Evolutionary conservation across 64 coral and sea anemone genomes (phyloP), one percentile per base, ranked within the genome.

Genomic region (Trachythela sp.): DNA sequence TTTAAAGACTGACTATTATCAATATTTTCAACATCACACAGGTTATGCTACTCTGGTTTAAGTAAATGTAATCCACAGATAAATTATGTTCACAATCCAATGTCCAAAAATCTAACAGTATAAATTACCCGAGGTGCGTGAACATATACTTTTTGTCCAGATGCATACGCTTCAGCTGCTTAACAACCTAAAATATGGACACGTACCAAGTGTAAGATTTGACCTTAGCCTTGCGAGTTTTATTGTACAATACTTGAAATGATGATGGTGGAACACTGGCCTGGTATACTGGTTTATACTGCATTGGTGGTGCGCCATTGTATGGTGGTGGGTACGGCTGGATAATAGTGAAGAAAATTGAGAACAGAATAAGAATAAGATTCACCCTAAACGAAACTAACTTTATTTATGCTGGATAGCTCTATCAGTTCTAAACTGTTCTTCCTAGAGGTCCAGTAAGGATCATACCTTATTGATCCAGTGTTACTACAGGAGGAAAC

Each of bases 91-190:
- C 13, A n/a, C 15, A n/a, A 77, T 1, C 13, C 33, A 38, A 15
- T 2, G n/a, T n/a, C n/a, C n/a, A n/a, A n/a, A n/a, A n/a, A 34
- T 36, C 8, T 5, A 38, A 14, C 0, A 2, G 15, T 34, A 34
- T 17, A 80, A 13, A 80, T 35, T 80, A 37, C 75, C 75, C 35
- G 75, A 29, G 31, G 75, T 9, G 75, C 75, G 6, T n/a, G 75
- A 39, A 80, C 75, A 80, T 80, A 80, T n/a, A 80, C 75, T 34
- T 80, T 80, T 80, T 80, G 75, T 18, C 75, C 75, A 37, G 75
- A 80, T 13, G 75, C 75, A 80, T 80, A 80, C 13, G 75, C 75
- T 80, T 80, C 75, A 10, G 75, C 75, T 36, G 75, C 75, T 37
- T 80, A 34, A 4, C 4, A n/a, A 80, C 75, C 75, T 80, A 22